Base-by-base conservation (phyloP, 2,888 invertebrate genomes). In the Oxycera nigricornis region DNA sequence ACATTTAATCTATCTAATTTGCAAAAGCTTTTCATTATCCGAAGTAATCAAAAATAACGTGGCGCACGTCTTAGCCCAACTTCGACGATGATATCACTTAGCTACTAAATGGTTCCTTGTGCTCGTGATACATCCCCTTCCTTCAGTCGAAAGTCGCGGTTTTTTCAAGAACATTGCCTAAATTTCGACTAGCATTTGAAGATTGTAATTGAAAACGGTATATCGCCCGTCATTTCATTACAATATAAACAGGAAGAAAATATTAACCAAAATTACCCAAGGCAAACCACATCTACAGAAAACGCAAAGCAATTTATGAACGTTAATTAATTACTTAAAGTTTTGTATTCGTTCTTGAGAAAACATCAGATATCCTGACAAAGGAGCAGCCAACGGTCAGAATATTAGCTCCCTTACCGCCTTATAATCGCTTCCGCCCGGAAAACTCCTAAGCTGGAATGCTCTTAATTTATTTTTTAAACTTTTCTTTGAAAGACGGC, bases 311-410 rank as follows among this genome's bases (percentile, higher is more conserved):
- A 55, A 70, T 70, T 70, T 70, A 70, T 70, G 70, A 55, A 28
- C 35, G 31, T 52, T 35, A 70, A 70, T 70, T 70, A 70, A 70
- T 70, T 70, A 70, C 68, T 50, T 70, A 52, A 70, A 55, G 55
- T 26, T 70, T 52, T 35, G n/a, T 28, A 26, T 11, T 24, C 2
- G 55, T 59, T 4, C 26, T 28, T 14, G 59, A 22, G 30, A 59
- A 59, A 59, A 59, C 6, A 20, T 14, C 4, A 11, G 50, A 24
- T 22, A 9, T n/a, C 20, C 55, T 17, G 17, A 20, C 55, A 24
- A 4, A 22, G 24, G 24, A 55, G 20, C 11, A 24, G 55, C 55
- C 9, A n/a, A 50, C 11, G 17, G 6, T 7, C 17, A 6, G 50
- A 50, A 39, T 14, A 39, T 50, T 50, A 14, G 9, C 6, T 50